A percentile compares a stretch with the other conserved stretches of the same genome.
Conservation (phyloP, 2,797 vertebrate genomes). For the Meriones psammophilus region DNA sequence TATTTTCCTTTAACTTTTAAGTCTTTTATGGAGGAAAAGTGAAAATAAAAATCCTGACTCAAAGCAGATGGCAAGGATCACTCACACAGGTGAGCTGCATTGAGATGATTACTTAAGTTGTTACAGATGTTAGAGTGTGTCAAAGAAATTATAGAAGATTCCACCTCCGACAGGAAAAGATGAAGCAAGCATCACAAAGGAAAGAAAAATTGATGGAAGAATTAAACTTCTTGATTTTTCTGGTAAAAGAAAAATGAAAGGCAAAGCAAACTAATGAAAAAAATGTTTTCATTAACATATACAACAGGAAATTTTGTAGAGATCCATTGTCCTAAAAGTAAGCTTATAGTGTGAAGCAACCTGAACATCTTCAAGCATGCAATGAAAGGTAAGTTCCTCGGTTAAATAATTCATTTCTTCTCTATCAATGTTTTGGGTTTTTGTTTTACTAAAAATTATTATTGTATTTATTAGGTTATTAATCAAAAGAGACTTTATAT, state of each 20-base stretch:
- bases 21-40: conserved; percentile 49
- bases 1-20: conserved; percentile 28
- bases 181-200: conserved; percentile 63
- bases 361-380: conserved; percentile 40
- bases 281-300: conserved; percentile 27
- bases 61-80: conserved; percentile 87
- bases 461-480: too few species aligned
- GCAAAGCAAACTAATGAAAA: conserved; percentile 31
- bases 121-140: conserved; percentile 87
- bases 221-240: background rate
- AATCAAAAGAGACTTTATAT: too few species aligned
- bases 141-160: conserved; percentile 86
- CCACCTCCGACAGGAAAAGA: conserved; percentile 75
- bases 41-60: conserved; percentile 77
- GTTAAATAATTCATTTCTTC: conserved; percentile 46
- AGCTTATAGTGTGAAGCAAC: conserved; percentile 40
- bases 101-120: conserved; percentile 88
- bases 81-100: conserved; percentile 86
- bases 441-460: too few species aligned
- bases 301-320: conserved; percentile 16
- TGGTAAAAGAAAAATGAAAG: conserved; percentile 57
- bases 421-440: background rate
- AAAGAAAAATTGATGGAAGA: conserved; percentile 68
- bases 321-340: conserved; percentile 59
- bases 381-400: conserved; percentile 44